Evolutionary conservation across 2,113 vertebrate species (phyloP).

Genomic region (Passer montanus): DNA sequence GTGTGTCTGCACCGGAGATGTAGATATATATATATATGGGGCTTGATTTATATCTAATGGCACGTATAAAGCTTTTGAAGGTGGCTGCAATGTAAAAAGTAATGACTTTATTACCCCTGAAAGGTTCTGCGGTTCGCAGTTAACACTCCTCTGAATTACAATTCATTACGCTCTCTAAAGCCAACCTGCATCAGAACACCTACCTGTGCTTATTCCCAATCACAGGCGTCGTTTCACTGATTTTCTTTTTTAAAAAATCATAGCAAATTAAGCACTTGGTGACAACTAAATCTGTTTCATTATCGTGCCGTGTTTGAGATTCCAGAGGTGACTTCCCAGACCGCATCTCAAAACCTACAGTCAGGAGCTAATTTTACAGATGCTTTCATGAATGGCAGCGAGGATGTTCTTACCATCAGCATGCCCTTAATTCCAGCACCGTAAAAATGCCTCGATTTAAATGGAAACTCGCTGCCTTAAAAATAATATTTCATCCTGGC

Average conservation of each 20-base stretch:
- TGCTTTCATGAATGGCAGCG: constrained; percentile 61
- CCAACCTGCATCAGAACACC: constrained; percentile 55
- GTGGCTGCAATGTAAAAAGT: constrained; percentile 73
- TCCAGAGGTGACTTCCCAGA: constrained; percentile 71
- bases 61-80: constrained; percentile 70
- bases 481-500: constrained; percentile 48
- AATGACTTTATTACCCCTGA: constrained; percentile 78
- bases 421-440: constrained; percentile 67
- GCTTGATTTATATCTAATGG: constrained; percentile 55
- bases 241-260: constrained; percentile 66
- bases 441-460: constrained; percentile 68
- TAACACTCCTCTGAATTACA: constrained; percentile 75
- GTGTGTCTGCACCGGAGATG: not conserved
- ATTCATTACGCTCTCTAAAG: constrained; percentile 72
- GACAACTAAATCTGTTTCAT: constrained; percentile 69
- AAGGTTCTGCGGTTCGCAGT: constrained; percentile 75
- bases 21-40: not conserved
- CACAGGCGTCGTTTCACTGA: constrained; percentile 69
- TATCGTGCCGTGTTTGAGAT: constrained; percentile 64
- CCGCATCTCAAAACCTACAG: constrained; percentile 68
- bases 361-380: constrained; percentile 68
- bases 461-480: constrained; percentile 60
- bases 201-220: constrained; percentile 69
- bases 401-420: constrained; percentile 63
- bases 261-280: constrained; percentile 75